Conservation (phyloP, 2,888 invertebrate species). For the Candidula unifasciata region DNA sequence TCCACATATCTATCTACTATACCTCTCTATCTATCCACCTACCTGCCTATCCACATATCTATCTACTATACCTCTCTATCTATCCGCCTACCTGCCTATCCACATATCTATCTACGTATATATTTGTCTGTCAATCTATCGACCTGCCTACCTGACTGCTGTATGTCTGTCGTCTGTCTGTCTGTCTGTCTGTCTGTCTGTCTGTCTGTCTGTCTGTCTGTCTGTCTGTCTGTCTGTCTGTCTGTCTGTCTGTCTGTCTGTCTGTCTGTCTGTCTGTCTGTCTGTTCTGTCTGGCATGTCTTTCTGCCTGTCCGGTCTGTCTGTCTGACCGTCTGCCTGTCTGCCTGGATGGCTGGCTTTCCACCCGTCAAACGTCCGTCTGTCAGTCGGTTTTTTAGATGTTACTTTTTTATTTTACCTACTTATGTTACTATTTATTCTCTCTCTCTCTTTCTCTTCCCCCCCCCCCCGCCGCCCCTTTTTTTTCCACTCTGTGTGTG, state of each 20-base stretch:
- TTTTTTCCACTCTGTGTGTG: too few species aligned
- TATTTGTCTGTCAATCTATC: too few species aligned
- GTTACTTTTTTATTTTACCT: not conserved
- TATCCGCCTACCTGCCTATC: too few species aligned
- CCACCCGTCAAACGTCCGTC: not conserved
- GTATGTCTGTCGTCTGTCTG: too few species aligned
- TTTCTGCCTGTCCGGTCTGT: not conserved
- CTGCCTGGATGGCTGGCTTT: slow-evolving; percentile 13
- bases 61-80: too few species aligned
- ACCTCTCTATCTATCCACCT: too few species aligned
- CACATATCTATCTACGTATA: too few species aligned
- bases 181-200: too few species aligned
- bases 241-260: not conserved
- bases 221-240: not conserved
- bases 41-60: too few species aligned
- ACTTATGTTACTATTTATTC: not conserved
- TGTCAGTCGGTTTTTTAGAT: slow-evolving; percentile 1
- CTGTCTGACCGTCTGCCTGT: slow-evolving; percentile 40
- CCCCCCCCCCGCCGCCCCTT: not conserved
- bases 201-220: too few species aligned
- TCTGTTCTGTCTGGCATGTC: not conserved
- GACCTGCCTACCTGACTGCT: too few species aligned
- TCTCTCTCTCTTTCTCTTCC: slow-evolving; percentile 38
- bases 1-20: too few species aligned
- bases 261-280: not conserved